Evolutionary conservation across 2,797 vertebrate genomes (phyloP), one percentile per base, ranked within the genome.

Genomic region (Fistularia commersonii): DNA sequence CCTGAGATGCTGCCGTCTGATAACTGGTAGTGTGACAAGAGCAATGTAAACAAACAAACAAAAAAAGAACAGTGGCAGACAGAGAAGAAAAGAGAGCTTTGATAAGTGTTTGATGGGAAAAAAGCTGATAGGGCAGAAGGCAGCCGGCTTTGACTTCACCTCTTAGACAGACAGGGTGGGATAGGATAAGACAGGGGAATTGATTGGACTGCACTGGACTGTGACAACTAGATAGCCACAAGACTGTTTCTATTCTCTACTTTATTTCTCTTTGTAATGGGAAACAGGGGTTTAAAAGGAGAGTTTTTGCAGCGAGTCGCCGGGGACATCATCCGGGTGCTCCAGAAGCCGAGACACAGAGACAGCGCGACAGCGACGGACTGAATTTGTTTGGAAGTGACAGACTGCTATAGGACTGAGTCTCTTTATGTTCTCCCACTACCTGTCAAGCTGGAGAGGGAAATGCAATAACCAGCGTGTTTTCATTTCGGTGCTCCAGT

Each of bases 21-120:
- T 81, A 77, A 72, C 72, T 34, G 58, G 33, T 6, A 12, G 43
- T 70, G 76, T 76, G 66, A 74, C 70, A 69, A 72, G 68, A 77
- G 61, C 57, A 72, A 76, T 72, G 70, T 69, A 70, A 80, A 69
- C 66, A 69, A 44, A 67, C 63, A 52, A 33, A 45, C 5, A 5
- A 39, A 69, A 62, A 51, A 32, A 44, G 45, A 34, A 59, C 48
- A 42, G 51, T 41, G 34, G 47, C 60, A 67, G 45, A 32, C 52
- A 51, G 51, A 77, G 64, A 68, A 66, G 64, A 72, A 66, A 69
- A 53, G 49, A 48, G 41, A 55, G 53, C 64, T 64, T 66, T 76
- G 77, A 81, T 80, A 81, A 81, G 66, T 67, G 61, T 54, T 54
- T 53, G 75, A 72, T 61, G 70, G 75, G 74, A 55, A 65, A 75